These are phyloP conservation scores for Halictus quadricinctus DNA, from an alignment of 2,888 invertebrate genomes.

Conservation along the genomic window DNA sequence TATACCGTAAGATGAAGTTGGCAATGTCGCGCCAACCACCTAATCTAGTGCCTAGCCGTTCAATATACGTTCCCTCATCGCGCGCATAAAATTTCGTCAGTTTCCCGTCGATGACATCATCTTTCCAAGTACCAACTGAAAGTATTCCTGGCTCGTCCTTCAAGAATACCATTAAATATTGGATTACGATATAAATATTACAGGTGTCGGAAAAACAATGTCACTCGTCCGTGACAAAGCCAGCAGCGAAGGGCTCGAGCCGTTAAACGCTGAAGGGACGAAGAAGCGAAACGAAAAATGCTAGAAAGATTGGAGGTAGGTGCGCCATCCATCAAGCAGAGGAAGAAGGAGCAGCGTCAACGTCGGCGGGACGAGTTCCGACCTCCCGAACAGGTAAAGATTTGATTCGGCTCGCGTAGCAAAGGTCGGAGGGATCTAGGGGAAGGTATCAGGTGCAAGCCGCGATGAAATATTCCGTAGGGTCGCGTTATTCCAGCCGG, in stretches of 20 bases:
- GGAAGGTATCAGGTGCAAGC: constrained; percentile 38
- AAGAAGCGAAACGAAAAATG: not conserved
- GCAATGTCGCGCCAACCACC: not conserved
- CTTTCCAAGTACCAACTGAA: too few relatives aligned
- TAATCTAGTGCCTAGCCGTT: not conserved
- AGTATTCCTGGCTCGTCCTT: not conserved
- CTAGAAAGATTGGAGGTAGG: not conserved
- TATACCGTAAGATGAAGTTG: not conserved
- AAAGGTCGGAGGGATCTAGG: not conserved
- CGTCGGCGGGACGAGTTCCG: not conserved
- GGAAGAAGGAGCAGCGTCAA: not conserved
- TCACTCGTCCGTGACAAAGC: not conserved
- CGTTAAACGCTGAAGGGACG: not conserved
- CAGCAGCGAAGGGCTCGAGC: not conserved
- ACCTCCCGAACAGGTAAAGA: not conserved
- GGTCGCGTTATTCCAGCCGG: constrained; percentile 53
- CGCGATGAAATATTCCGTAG: constrained; percentile 63
- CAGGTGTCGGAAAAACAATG: not conserved
- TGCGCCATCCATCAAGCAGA: not conserved
- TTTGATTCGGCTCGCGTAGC: not conserved
- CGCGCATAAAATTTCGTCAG: not conserved
- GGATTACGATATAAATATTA: not conserved
- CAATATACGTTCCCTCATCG: not conserved
- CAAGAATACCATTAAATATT: not conserved
- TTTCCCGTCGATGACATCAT: not conserved